A percentile compares a stretch with the other conserved stretches of the same genome.
These are phyloP conservation scores for Oligia strigilis DNA, from an alignment of 2,888 invertebrate genomes.

Conservation along the genomic window DNA sequence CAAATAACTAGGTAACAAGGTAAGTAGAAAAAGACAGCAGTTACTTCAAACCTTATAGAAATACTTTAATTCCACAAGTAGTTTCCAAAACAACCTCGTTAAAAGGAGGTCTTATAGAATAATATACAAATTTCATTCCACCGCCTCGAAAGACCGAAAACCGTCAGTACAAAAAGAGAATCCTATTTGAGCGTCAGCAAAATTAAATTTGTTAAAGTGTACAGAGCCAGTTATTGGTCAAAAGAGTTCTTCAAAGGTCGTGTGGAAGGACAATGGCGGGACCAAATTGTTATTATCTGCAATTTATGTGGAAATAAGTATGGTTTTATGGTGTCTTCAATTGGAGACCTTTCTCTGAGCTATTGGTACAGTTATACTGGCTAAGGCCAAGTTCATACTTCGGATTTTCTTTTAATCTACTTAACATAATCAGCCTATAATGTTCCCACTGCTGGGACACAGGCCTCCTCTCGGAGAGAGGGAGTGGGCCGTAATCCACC, in stretches of 20 bases:
- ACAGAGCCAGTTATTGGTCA: constrained; percentile 60
- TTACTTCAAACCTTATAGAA: constrained; percentile 40
- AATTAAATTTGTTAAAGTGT: constrained; percentile 62
- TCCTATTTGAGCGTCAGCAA: constrained; percentile 44
- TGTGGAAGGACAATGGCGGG: constrained; percentile 70
- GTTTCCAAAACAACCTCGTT: constrained; percentile 42
- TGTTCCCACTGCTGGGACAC: too few relatives aligned
- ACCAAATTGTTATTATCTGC: constrained; percentile 77
- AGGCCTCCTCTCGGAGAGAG: too few relatives aligned
- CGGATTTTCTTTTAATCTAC: background rate
- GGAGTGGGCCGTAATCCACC: too few relatives aligned
- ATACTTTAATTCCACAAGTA: constrained; percentile 42
- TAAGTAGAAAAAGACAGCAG: constrained; percentile 38
- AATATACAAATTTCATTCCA: constrained; percentile 36
- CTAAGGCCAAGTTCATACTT: constrained; percentile 43
- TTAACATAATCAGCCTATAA: too few relatives aligned
- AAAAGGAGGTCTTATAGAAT: constrained; percentile 7
- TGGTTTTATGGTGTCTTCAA: constrained; percentile 76
- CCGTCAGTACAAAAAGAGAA: constrained; percentile 3
- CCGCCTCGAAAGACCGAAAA: constrained; percentile 15
- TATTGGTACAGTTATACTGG: constrained; percentile 65
- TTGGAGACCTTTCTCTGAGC: constrained; percentile 66
- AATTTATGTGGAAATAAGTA: constrained; percentile 79
- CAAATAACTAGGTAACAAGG: constrained; percentile 24
- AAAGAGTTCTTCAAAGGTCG: constrained; percentile 73